Evolutionary conservation across 2,113 vertebrate genomes (phyloP).

Genomic region (Trichechus manatus): DNA sequence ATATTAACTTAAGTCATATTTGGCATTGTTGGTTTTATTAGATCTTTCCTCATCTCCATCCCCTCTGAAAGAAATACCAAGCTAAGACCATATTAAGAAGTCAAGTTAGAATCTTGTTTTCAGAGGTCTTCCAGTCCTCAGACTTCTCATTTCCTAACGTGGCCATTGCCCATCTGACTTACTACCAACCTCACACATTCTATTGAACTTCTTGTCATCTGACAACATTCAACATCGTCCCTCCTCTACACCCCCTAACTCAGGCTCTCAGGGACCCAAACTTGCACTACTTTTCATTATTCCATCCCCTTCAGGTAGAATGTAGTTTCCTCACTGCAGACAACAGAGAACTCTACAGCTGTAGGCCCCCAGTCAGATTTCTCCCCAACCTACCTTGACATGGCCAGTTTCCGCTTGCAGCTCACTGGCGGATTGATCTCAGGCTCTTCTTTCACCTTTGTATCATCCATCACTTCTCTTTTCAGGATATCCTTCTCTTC

Average conservation of each 20-base stretch:
- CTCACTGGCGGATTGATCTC: not conserved
- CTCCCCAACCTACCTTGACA: conserved; percentile 77
- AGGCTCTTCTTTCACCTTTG: conserved; percentile 60
- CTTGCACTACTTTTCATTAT: not conserved
- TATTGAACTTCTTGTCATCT: not conserved
- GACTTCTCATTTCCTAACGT: not conserved
- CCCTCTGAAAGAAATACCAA: not conserved
- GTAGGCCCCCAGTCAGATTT: not conserved
- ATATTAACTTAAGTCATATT: conserved; percentile 12
- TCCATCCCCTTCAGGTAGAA: not conserved
- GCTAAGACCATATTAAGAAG: not conserved
- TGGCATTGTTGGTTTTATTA: not conserved
- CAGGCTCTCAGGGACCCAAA: not conserved
- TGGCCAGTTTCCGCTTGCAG: conserved; percentile 82
- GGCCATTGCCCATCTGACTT: not conserved
- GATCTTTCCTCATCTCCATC: not conserved
- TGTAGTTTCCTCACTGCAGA: not conserved
- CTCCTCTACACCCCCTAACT: not conserved
- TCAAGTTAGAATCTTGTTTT: not conserved
- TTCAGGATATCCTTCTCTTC: conserved; percentile 63
- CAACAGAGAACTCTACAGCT: not conserved
- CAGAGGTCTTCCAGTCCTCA: not conserved
- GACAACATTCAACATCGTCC: not conserved
- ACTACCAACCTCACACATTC: not conserved
- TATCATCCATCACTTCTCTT: conserved; percentile 28